Evolutionary conservation across 2,888 invertebrate genomes (phyloP).

Genomic region (Hybos culiciformis): DNA sequence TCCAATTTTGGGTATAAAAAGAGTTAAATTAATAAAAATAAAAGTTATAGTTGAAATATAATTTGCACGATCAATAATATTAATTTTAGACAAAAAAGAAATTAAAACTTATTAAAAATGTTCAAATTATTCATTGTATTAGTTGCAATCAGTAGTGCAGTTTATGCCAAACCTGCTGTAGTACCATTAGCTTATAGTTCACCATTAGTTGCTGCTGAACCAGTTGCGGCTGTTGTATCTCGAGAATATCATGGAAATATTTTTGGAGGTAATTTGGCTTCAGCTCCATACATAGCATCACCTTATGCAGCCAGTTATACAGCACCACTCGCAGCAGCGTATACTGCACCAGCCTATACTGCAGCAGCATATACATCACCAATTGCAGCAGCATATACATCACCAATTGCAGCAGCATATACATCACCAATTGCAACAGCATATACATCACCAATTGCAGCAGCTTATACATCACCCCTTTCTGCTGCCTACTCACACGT

Average conservation of each 20-base stretch:
- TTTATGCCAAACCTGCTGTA: slow-evolving; percentile 32
- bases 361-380: slow-evolving; percentile 5
- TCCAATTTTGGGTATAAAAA: too few species aligned
- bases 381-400: slow-evolving; percentile 6
- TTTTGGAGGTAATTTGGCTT: slow-evolving; percentile 6
- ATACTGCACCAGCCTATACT: slow-evolving; percentile 16
- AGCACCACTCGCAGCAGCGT: slow-evolving; percentile 22
- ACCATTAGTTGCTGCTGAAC: slow-evolving; percentile 19
- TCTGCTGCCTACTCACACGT: too few species aligned
- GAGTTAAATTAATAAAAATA: too few species aligned
- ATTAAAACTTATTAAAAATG: too few species aligned
- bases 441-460: slow-evolving; percentile 17
- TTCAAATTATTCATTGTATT: too few species aligned
- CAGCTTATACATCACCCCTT: not conserved
- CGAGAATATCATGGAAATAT: slow-evolving; percentile 28
- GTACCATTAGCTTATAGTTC: slow-evolving; percentile 31
- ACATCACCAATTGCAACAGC: not conserved
- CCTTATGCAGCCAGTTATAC: slow-evolving; percentile 17
- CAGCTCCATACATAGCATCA: slow-evolving; percentile 23
- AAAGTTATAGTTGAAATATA: too few species aligned
- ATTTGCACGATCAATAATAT: too few species aligned
- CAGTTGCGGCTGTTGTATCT: slow-evolving; percentile 33
- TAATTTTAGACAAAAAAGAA: too few species aligned
- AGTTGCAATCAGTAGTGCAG: slow-evolving; percentile 35
- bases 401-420: slow-evolving; percentile 2